Percentiles rank a stretch among this genome's conserved stretches.
Evolutionary conservation across 2,797 vertebrate genomes (phyloP).

Genomic region (Pitangus sulphuratus): DNA sequence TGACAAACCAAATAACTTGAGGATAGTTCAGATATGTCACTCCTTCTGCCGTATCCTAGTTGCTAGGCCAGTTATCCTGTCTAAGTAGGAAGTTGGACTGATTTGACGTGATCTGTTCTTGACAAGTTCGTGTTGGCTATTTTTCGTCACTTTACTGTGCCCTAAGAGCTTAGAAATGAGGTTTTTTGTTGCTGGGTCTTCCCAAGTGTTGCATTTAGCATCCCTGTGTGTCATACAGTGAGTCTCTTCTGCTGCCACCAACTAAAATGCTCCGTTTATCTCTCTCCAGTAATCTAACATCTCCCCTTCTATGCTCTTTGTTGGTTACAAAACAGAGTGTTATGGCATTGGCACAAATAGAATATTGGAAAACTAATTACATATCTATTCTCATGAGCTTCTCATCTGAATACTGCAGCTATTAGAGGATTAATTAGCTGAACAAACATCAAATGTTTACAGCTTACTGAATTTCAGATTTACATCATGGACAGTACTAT

Average conservation of each 20-base stretch:
- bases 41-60: background rate
- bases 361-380: conserved; percentile 18
- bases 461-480: background rate
- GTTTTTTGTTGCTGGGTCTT: background rate
- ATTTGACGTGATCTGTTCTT: background rate
- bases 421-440: conserved; percentile 29
- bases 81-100: background rate
- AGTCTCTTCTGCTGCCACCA: background rate
- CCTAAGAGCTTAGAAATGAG: background rate
- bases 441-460: conserved; percentile 24
- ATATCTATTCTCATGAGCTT: background rate
- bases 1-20: background rate
- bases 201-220: background rate
- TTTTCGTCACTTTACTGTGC: background rate
- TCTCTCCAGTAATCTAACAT: background rate
- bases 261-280: background rate
- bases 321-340: background rate
- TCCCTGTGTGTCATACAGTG: background rate
- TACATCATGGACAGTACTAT: background rate
- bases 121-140: background rate
- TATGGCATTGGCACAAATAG: background rate
- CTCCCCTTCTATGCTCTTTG: background rate
- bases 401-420: background rate
- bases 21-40: background rate
- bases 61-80: background rate